A percentile compares a stretch with the other conserved stretches of the same genome.
phyloP scores from a whole-genome alignment of 2,797 vertebrate species.

The Chelon auratus region DNA sequence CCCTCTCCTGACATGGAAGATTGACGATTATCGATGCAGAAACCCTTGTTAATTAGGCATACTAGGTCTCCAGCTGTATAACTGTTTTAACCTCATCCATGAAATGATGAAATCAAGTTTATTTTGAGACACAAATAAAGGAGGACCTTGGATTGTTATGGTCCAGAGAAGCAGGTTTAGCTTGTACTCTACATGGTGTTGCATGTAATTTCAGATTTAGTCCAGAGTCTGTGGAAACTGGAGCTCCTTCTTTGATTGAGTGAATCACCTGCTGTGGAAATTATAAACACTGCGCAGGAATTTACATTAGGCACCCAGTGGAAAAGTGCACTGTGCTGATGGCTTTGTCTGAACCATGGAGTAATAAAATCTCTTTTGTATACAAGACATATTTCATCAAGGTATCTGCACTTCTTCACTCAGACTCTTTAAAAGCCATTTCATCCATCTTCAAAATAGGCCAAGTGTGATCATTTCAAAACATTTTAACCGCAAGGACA shows the following conservation, averaged over 20 bases:
- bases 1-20: constrained; percentile 82
- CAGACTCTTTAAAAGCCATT: constrained; percentile 83
- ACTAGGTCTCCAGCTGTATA: constrained; percentile 72
- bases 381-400: constrained; percentile 78
- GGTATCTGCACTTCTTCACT: constrained; percentile 81
- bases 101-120: constrained; percentile 55
- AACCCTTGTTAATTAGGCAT: constrained; percentile 80
- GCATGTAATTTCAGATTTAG: constrained; percentile 59
- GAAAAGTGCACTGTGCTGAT: constrained; percentile 75
- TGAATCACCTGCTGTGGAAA: constrained; percentile 81
- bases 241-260: constrained; percentile 72
- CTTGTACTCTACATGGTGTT: constrained; percentile 38
- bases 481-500: constrained; percentile 68
- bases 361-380: constrained; percentile 83
- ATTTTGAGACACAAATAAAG: constrained; percentile 42
- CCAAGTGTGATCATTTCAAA: constrained; percentile 79
- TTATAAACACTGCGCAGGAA: constrained; percentile 81
- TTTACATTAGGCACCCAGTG: constrained; percentile 81
- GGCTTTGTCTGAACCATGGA: constrained; percentile 71
- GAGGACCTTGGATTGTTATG: not conserved
- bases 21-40: constrained; percentile 86
- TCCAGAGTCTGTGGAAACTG: constrained; percentile 59
- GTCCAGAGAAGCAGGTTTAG: constrained; percentile 4
- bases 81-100: constrained; percentile 69
- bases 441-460: constrained; percentile 85